Conservation (phyloP, 2,113 vertebrate genomes). For the Deroptyus accipitrinus region DNA sequence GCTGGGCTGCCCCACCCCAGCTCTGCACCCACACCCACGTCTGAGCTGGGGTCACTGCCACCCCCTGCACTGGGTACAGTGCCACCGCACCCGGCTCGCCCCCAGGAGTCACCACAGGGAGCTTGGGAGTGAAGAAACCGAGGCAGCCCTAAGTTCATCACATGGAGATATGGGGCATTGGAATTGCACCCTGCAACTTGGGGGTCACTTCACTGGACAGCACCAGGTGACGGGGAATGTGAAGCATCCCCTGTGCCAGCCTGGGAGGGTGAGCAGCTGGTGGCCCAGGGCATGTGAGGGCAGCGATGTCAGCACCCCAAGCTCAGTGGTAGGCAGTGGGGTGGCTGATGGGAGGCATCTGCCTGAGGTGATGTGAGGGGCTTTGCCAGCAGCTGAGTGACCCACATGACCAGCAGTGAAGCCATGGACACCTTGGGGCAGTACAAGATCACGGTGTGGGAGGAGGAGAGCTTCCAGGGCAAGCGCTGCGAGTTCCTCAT, state of each 20-base stretch:
- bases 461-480: slow-evolving; percentile 97
- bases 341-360: background rate
- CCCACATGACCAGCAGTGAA: slow-evolving; percentile 87
- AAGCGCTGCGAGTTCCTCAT: slow-evolving; percentile 91
- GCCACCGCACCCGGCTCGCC: background rate
- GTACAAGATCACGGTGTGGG: slow-evolving; percentile 93
- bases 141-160: background rate
- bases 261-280: background rate
- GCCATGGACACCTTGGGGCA: slow-evolving; percentile 88
- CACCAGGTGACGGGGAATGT: background rate
- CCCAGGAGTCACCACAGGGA: background rate
- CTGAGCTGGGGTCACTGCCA: background rate
- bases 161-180: background rate
- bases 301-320: rapidly evolving
- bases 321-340: background rate
- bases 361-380: background rate
- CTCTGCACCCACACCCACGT: rapidly evolving
- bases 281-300: background rate
- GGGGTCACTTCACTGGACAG: background rate
- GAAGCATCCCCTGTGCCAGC: background rate
- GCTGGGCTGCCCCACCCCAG: background rate
- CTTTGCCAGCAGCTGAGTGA: slow-evolving; percentile 23
- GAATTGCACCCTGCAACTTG: background rate
- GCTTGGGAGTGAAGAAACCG: background rate
- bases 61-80: background rate